Base-by-base conservation (phyloP, 2,888 invertebrate species). In the Drosophila niveifrons region DNA sequence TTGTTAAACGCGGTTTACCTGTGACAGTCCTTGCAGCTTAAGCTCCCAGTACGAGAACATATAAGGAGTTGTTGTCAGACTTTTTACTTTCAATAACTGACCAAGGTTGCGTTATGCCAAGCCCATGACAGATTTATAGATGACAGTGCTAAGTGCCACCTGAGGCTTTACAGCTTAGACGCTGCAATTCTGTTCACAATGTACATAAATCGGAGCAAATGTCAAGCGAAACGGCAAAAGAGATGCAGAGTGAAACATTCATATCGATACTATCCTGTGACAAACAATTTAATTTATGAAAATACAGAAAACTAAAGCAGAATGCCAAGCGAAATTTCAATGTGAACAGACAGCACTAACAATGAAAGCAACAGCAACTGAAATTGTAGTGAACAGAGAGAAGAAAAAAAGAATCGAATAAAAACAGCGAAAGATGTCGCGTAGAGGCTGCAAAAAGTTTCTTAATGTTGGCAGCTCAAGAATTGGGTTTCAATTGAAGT, bases 241-340 rank as follows among this genome's bases (percentile, higher is more conserved):
- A 59, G 75, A 66, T 63, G 74, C 59, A 47, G 55, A 65, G 61
- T 50, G 46, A 48, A 64, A 64, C 61, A 75, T 68, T 56, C 64
- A 43, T 41, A 77, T 78, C 70, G 72, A 68, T 76, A 72, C 71
- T 79, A 72, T 80, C 66, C 74, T 68, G 80, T 64, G 88, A 88
- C 86, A 89, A 89, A 85, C 85, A 88, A 90, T 88, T 88, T 86
- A 85, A 89, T 87, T 89, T 89, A 90, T 89, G 88, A 84, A 79
- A 87, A 84, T 82, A 74, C 76, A 72, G 73, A 56, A 85, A 82
- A 85, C 81, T 85, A 81, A 85, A 88, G 88, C 88, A 66, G 72
- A 84, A 84, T 80, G 65, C 80, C 75, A 80, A 69, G 68, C 66
- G 78, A 85, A 85, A 81, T 81, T 73, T 72, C 82, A 86, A 82